Percentiles rank a stretch among this genome's conserved stretches.
Conservation (phyloP, 2,113 vertebrate genomes). For the Corythaixoides concolor region DNA sequence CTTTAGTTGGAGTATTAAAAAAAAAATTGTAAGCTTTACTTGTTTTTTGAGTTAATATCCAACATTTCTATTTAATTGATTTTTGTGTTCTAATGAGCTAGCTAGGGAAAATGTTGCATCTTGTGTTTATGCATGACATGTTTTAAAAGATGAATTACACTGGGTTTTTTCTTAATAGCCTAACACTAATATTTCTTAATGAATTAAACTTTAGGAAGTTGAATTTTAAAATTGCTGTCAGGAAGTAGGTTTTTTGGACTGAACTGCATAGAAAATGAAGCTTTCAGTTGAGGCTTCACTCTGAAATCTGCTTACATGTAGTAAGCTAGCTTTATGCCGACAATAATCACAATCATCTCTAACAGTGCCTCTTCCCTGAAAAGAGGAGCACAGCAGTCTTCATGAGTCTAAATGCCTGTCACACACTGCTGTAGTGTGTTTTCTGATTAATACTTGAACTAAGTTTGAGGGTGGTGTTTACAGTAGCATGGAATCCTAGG, state of each 20-base stretch:
- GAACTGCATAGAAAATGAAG: background rate
- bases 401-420: background rate
- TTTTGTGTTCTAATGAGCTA: background rate
- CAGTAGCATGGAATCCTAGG: background rate
- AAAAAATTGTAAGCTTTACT: background rate
- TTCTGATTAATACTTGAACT: background rate
- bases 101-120: background rate
- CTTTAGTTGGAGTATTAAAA: background rate
- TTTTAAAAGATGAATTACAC: background rate
- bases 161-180: background rate
- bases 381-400: background rate
- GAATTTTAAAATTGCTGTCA: background rate
- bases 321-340: background rate
- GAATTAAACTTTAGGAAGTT: background rate
- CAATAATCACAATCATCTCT: background rate
- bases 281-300: background rate
- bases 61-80: background rate
- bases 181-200: background rate
- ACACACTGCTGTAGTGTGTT: background rate
- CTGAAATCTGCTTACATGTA: background rate
- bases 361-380: background rate
- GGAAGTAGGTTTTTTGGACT: background rate
- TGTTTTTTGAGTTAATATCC: background rate
- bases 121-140: background rate
- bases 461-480: background rate